Base-by-base conservation (phyloP, 2,888 invertebrate genomes). In the Tricholauxania praeusta region DNA sequence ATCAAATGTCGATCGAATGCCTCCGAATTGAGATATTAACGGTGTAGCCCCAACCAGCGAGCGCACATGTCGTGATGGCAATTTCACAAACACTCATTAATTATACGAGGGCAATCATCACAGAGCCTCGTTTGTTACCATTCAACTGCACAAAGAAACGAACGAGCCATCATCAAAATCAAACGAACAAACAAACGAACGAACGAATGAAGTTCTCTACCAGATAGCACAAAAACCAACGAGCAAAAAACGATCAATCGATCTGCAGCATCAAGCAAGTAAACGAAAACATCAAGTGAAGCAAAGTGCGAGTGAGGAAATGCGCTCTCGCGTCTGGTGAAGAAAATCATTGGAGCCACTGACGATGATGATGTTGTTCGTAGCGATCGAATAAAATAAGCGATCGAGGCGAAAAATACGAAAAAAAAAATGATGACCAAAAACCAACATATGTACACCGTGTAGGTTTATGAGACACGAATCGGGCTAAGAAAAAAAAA, bases 11-110 rank as follows among this genome's bases (percentile, higher is more conserved):
- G 55, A 51, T 59, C 57, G 57, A 57, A 47, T 48, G 68, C 68
- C 59, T n/a, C 68, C 68, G 68, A 68, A 68, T 68, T 68, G 59
- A 57, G 68, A 68, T 68, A 68, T 68, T 68, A 57, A 39, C 57
- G 17, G 39, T 39, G 39, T 17, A 47, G 39, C n/a, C 48, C 17
- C 19, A 47, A 49, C 39, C 39, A 39, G 39, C 39, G 39, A n/a
- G 48, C 64, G 64, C 64, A 64, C 64, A 64, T 64, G 64, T 64
- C 64, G 64, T 64, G 64, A 64, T 64, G 64, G 64, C 64, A 64
- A 64, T 51, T 64, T 51, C 28, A 19, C 64, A 64, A 51, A 64
- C 64, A 64, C 64, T 64, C 64, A 64, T 64, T 64, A 64, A 64
- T 64, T 64, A 64, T 64, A 64, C 51, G 64, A 64, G 64, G 39